phyloP scores from a whole-genome alignment of 1,140 invertebrate genomes.

The Aphelinus atriplicis region DNA sequence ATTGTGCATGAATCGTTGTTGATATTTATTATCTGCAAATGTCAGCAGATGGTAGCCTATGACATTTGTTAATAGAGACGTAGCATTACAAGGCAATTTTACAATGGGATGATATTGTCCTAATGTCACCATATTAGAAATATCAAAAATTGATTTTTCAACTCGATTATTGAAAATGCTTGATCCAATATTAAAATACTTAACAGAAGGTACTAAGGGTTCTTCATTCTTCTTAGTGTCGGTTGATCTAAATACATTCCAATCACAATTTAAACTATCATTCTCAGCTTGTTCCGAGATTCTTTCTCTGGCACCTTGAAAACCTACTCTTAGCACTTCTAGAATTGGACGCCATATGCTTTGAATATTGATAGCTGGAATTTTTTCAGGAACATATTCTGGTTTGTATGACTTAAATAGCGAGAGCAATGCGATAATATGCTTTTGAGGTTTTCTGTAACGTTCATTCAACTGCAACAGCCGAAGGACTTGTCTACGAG shows the following conservation, averaged over 20 bases:
- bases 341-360: conserved; percentile 58
- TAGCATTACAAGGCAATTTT: conserved; percentile 57
- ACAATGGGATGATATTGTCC: conserved; percentile 54
- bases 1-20: conserved; percentile 62
- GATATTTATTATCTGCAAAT: conserved; percentile 56
- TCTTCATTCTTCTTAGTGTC: conserved; percentile 37
- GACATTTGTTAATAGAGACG: conserved; percentile 57
- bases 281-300: conserved; percentile 26
- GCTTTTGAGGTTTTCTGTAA: conserved; percentile 46
- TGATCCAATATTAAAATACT: conserved; percentile 58
- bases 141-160: conserved; percentile 57
- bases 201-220: conserved; percentile 53
- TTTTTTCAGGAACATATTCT: conserved; percentile 62
- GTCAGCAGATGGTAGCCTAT: conserved; percentile 60
- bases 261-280: conserved; percentile 42
- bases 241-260: conserved; percentile 46
- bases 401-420: conserved; percentile 65
- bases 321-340: conserved; percentile 48
- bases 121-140: conserved; percentile 52
- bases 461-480: conserved; percentile 46
- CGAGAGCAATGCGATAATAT: conserved; percentile 57
- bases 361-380: conserved; percentile 58
- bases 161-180: conserved; percentile 51
- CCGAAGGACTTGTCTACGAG: conserved; percentile 54
- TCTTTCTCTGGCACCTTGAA: conserved; percentile 54